These are phyloP conservation scores for Tylochromis polylepis DNA, from an alignment of 2,113 vertebrate species.

Conservation along the genomic window DNA sequence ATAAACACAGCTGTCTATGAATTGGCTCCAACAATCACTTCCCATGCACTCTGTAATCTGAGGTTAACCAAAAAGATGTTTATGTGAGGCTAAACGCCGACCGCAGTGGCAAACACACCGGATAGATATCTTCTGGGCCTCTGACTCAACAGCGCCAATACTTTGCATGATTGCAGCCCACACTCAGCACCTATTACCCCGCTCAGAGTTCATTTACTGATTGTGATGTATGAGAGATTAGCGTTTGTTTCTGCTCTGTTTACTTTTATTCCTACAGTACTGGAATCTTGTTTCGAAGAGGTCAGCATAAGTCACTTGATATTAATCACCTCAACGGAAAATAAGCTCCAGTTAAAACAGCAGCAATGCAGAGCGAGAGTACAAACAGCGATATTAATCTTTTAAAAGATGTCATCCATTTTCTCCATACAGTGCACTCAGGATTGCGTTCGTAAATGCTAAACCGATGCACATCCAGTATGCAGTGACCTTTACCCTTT, in stretches of 20 bases:
- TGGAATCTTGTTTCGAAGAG: background rate
- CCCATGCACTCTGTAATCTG: slow-evolving; percentile 43
- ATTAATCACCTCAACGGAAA: slow-evolving; percentile 20
- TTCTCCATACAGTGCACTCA: background rate
- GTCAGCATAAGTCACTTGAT: slow-evolving; percentile 1
- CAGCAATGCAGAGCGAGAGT: background rate
- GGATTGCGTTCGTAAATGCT: slow-evolving; percentile 4
- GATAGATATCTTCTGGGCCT: slow-evolving; percentile 10
- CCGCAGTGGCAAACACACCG: background rate
- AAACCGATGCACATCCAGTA: background rate
- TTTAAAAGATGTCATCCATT: slow-evolving; percentile 18
- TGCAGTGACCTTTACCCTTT: slow-evolving; percentile 21
- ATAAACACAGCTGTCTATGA: slow-evolving; percentile 49
- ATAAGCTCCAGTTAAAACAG: slow-evolving; percentile 1
- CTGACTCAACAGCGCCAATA: slow-evolving; percentile 5
- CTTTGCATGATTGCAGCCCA: slow-evolving; percentile 16
- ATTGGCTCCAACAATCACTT: slow-evolving; percentile 22
- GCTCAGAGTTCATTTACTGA: background rate
- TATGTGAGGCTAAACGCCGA: background rate
- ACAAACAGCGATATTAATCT: slow-evolving; percentile 39
- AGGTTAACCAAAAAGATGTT: slow-evolving; percentile 57
- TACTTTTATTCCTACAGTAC: background rate
- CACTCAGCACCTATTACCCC: slow-evolving; percentile 26
- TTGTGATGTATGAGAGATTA: background rate
- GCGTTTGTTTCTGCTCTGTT: background rate